Evolutionary conservation across 37 sponge, comb jelly and placozoan genomes (phyloP), one percentile per base, ranked within the genome.

Genomic region (Ianthella basta): DNA sequence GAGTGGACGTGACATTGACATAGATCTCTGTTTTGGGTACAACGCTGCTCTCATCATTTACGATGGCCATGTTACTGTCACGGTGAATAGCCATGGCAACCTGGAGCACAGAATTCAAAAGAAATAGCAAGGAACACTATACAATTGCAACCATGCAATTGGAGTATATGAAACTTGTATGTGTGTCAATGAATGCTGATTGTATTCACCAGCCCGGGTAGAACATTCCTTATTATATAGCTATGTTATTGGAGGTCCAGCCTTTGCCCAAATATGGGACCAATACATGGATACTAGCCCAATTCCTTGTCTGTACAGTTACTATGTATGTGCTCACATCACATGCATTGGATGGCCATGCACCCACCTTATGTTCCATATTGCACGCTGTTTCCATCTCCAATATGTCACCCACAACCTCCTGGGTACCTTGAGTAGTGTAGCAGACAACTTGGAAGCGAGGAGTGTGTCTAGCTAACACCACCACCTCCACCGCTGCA

Each of bases 361-460:
- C 81, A 12, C 50, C 21, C 12, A 78, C 50, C 50, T 44, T 44
- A 44, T 44, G 3, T 8, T 44, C 50, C 3, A 44, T 3, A 44
- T 8, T 21, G 29, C 88, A 88, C 27, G 4, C 27, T 4, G 83
- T 73, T 44, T 37, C 25, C 0, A 85, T 15, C 61, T 89, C 89
- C 56, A 89, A 60, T 15, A 89, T 24, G 37, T 89, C 89, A 36
- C 85, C 89, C 0, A 84, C 80, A 10, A 89, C 59, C 64, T 89
- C 89, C 38, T 85, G 85, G 73, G 84, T 82, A 29, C 85, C 89
- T n/a, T 85, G 63, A 19, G 89, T 82, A 72, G 85, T 73, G 70
- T 84, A 44, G 32, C 82, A 85, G 0, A 89, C 63, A 23, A 89
- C 73, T 39, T 89, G 84, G 66, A 89, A 80, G 12, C 61, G 44